Base-by-base conservation (phyloP, 2,888 invertebrate species). In the Lasiommata megera region DNA sequence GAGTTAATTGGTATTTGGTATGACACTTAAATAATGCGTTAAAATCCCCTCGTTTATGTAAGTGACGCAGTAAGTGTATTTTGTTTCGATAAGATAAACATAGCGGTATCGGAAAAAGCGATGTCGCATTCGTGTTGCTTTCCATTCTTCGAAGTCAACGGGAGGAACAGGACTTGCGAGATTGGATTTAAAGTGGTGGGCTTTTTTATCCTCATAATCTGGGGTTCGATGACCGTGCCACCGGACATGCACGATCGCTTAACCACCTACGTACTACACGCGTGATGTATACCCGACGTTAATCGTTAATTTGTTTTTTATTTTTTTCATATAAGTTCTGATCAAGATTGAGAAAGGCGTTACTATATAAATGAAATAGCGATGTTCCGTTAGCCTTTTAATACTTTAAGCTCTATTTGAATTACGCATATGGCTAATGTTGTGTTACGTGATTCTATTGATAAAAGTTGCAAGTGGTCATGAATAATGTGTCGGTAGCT, bases 21-120 rank as follows among this genome's bases (percentile, higher is more conserved):
- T n/a, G n/a, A 48, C 17, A 56, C 40, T 58, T 54, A 53, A 53
- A 43, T 16, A 58, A 52, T 50, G 18, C 34, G 29, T 58, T 54
- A 56, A 62, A 61, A 58, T 62, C 54, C 36, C 48, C 61, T 57
- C 48, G 59, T 65, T 63, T 60, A 40, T 56, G 56, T 61, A 65
- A 66, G 72, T 76, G 75, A 76, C 73, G 65, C 70, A 69, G 69
- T 50, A 75, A 80, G 71, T 80, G 80, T 80, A 81, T 80, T 79
- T 81, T 73, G 69, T 69, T 68, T 64, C 54, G 62, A 34, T 60
- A 67, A 71, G 73, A 76, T 70, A 72, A 71, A 76, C 67, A 72
- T 82, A 86, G 78, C 87, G 84, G 84, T 82, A 82, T 69, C 72
- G 72, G 71, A 73, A 74, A 79, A 76, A 72, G 68, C 65, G 55